Base-by-base conservation (phyloP, 2,888 invertebrate species). In the Uropetala carovei region DNA sequence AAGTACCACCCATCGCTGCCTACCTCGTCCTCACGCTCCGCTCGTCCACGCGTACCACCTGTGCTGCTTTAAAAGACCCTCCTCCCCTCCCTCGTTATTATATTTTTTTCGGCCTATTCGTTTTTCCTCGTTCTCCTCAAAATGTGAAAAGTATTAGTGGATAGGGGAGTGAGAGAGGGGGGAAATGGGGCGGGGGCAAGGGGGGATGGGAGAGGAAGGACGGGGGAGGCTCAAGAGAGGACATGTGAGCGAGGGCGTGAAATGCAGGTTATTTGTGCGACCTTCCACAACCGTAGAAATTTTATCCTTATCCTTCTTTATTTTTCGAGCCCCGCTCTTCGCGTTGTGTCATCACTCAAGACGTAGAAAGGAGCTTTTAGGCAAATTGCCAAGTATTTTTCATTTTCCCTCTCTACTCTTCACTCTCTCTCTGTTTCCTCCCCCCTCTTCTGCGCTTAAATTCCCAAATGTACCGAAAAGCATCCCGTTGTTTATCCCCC, bases 311-410 rank as follows among this genome's bases (percentile, higher is more conserved):
- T 27, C 22, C 75, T 22, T 3, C 68, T n/a, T 43, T 22, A 68
- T 68, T n/a, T 22, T 68, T 68, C 27, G 22, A 13, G 43, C 43
- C 5, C 43, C 43, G 43, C 43, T 43, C 43, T 43, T 18, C 27
- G 22, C 27, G 75, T 75, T 27, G 75, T 75, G 75, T 75, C 75
- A 75, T 75, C 75, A 75, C 75, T 75, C 75, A 75, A 75, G 22
- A n/a, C 22, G 11, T 13, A 27, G 22, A 75, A 75, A 75, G 75
- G 27, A 75, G 75, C 75, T 75, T 27, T 75, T 75, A 75, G 75
- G 75, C 75, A 75, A 75, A 75, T 75, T 75, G 75, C 75, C 75
- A 75, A 75, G 75, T 11, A 75, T 75, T 75, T 27, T 43, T 43
- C 43, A 43, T 43, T 43, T 43, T 43, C 43, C 5, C 43, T 43